phyloP scores from a whole-genome alignment of 2,113 vertebrate genomes.

The Tetrao urogallus region DNA sequence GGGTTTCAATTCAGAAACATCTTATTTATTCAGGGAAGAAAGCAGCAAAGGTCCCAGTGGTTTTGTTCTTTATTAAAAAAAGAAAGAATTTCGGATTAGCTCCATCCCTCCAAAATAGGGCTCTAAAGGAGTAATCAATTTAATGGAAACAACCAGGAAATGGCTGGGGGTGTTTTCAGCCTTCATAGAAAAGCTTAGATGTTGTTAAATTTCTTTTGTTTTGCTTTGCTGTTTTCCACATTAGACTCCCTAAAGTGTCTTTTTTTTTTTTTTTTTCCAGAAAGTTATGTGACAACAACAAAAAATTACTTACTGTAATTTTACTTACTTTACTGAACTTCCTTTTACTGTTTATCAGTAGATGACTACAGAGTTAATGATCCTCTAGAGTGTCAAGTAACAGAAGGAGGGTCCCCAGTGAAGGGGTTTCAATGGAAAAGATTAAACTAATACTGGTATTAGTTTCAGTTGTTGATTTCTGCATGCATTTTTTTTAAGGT shows the following conservation, averaged over 20 bases:
- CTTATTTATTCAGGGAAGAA: slow-evolving; percentile 7
- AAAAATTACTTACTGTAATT: neutral
- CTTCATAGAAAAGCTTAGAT: neutral
- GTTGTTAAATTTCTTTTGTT: neutral
- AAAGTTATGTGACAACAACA: neutral
- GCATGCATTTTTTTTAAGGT: neutral
- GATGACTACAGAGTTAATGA: neutral
- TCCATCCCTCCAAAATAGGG: neutral
- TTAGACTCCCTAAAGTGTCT: neutral
- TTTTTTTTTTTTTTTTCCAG: neutral
- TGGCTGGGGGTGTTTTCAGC: rapidly evolving
- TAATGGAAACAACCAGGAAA: neutral
- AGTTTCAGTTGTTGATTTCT: neutral
- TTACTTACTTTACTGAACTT: neutral
- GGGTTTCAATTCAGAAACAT: slow-evolving; percentile 14
- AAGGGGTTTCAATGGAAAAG: neutral
- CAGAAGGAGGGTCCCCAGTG: neutral
- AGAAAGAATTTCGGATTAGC: neutral
- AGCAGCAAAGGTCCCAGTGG: neutral
- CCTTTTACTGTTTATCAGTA: neutral
- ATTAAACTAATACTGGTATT: neutral
- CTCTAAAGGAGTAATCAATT: neutral
- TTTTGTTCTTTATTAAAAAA: neutral
- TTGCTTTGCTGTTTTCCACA: neutral
- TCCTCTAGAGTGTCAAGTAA: neutral